Evolutionary conservation across 2,888 invertebrate genomes (phyloP).

Genomic region (Lottia gigantea): DNA sequence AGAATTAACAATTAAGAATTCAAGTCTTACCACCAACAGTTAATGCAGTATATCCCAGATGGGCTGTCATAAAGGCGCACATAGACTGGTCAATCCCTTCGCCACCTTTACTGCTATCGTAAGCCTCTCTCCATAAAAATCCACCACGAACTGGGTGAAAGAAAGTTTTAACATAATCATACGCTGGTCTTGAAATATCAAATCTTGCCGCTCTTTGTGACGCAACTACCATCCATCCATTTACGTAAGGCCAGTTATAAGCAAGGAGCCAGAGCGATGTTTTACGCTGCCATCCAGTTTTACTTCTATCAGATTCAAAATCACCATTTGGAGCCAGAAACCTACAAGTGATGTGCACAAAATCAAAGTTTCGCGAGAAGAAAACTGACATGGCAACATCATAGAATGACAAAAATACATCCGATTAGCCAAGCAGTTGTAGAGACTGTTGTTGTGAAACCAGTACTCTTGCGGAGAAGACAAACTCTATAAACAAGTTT

Average conservation of each 20-base stretch:
- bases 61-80: constrained; percentile 17
- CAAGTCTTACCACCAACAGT: constrained; percentile 15
- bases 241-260: constrained; percentile 21
- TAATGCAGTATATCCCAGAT: constrained; percentile 19
- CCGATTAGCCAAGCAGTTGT: too few species aligned
- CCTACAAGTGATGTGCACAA: neutral
- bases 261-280: constrained; percentile 15
- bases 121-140: constrained; percentile 19
- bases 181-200: constrained; percentile 21
- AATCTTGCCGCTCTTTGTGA: constrained; percentile 22
- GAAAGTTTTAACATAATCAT: constrained; percentile 14
- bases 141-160: constrained; percentile 12
- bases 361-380: too few species aligned
- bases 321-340: constrained; percentile 17
- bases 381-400: too few species aligned
- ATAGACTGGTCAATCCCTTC: constrained; percentile 13
- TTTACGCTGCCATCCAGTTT: constrained; percentile 18
- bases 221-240: constrained; percentile 19
- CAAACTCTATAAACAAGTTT: too few species aligned
- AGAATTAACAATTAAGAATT: neutral
- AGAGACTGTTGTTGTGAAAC: too few species aligned
- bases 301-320: constrained; percentile 13
- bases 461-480: too few species aligned
- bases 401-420: too few species aligned
- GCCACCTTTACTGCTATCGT: constrained; percentile 6